Conservation (phyloP, 2,888 invertebrate species). For the Synergus gifuensis region DNA sequence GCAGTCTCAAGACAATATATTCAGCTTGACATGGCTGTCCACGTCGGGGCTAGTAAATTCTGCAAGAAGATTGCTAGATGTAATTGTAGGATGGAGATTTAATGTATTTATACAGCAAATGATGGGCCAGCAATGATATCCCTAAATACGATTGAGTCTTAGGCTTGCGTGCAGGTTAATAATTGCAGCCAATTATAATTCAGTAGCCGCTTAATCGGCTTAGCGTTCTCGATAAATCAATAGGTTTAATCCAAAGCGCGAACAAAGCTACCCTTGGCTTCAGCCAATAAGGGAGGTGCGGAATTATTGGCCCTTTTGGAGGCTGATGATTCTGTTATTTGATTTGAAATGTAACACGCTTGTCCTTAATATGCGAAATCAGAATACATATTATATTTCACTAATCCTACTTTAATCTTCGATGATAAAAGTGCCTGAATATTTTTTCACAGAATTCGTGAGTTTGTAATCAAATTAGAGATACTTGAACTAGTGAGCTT, state of each 20-base stretch:
- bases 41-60: not conserved
- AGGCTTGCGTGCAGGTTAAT: slow-evolving; percentile 57
- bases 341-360: not conserved
- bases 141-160: slow-evolving; percentile 39
- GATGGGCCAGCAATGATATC: not conserved
- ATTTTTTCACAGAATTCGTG: not conserved
- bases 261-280: slow-evolving; percentile 53
- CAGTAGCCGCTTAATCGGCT: slow-evolving; percentile 66
- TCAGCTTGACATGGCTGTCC: not conserved
- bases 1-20: not conserved
- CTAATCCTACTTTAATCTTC: not conserved
- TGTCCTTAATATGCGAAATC: not conserved
- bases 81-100: not conserved
- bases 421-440: not conserved
- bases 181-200: slow-evolving; percentile 68
- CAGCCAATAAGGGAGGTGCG: slow-evolving; percentile 12
- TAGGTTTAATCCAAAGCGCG: slow-evolving; percentile 63
- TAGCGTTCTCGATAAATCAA: slow-evolving; percentile 65
- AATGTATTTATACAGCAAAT: not conserved
- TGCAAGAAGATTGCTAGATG: not conserved
- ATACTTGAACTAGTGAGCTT: slow-evolving; percentile 23
- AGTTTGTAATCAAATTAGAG: slow-evolving; percentile 20
- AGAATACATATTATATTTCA: not conserved
- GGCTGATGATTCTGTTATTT: not conserved
- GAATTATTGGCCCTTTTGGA: slow-evolving; percentile 11